Base-by-base conservation (phyloP, 2,888 invertebrate species). In the Aquatica leii region DNA sequence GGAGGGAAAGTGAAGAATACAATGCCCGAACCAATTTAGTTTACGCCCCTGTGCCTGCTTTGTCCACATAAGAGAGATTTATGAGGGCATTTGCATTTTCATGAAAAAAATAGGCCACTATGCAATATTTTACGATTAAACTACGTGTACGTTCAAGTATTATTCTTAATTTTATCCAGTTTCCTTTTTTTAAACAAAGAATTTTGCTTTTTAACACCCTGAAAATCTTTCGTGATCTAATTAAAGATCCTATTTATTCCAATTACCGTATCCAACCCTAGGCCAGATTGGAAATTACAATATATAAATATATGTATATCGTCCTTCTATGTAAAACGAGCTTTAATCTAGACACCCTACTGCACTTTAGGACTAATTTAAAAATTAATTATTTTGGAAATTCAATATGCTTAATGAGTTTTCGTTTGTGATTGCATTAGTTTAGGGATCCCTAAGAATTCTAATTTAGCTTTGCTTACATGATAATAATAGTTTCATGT, bases 31-130 rank as follows among this genome's bases (percentile, higher is more conserved):
- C 68, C 63, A 62, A 68, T 67, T 68, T 62, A 63, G 61, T 63
- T 66, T 64, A 54, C 60, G 53, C 67, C 68, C 67, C 66, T 62
- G 55, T 58, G 62, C 62, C 67, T 65, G 67, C 62, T 67, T 65
- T 67, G 69, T 69, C 67, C 67, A 65, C 69, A 61, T 63, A 69
- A 67, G 64, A 59, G 66, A 69, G 69, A 67, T 69, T 69, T 69
- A 69, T 69, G 65, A 34, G 53, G 55, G 52, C 69, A 69, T 69
- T 69, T 69, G 67, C 61, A 69, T 67, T 67, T 67, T 59, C 59
- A 69, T 37, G 60, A 55, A 12, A 67, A 65, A 63, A 67, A 62
- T 50, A 61, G 55, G 54, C 11, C 60, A 59, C 58, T 59, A 59
- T 48, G 54, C 59, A 57, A 62, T 62, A 62, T 57, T 52, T 62